A percentile compares a stretch with the other conserved stretches of the same genome.
Conservation (phyloP, 2,113 vertebrate genomes). For the Eptesicus fuscus region DNA sequence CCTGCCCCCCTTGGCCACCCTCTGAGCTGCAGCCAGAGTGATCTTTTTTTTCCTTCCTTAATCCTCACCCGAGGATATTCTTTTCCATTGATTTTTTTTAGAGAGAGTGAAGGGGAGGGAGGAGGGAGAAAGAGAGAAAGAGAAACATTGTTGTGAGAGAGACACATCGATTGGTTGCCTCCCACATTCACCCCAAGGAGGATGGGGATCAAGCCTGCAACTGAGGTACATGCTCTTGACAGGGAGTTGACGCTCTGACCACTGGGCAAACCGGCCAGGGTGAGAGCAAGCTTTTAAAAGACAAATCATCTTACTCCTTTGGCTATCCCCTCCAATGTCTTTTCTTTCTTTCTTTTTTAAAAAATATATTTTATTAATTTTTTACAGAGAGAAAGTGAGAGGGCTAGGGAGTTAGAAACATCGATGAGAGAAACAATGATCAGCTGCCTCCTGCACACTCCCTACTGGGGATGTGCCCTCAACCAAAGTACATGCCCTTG, state of each 20-base stretch:
- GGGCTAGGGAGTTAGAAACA: neutral
- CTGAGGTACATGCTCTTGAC: too few species aligned
- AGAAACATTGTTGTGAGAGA: too few species aligned
- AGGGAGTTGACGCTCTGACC: too few species aligned
- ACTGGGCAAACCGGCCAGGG: too few species aligned
- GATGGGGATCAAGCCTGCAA: too few species aligned
- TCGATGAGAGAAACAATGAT: neutral
- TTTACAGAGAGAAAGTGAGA: neutral
- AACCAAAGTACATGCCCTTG: too few species aligned
- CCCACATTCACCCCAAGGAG: neutral
- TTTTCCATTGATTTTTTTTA: too few species aligned
- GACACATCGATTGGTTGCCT: neutral
- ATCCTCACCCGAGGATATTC: too few species aligned
- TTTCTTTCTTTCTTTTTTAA: neutral
- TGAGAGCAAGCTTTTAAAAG: neutral
- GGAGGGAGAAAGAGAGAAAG: too few species aligned
- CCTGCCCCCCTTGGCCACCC: neutral
- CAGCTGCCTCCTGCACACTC: too few species aligned
- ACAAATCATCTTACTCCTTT: neutral
- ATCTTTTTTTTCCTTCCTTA: neutral
- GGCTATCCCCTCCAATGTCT: neutral
- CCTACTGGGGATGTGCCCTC: too few species aligned
- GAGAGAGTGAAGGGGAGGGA: too few species aligned
- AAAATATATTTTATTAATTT: neutral
- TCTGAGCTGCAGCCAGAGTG: neutral